Evolutionary conservation across 2,797 vertebrate genomes (phyloP), one percentile per base, ranked within the genome.

Genomic region (Somateria mollissima): DNA sequence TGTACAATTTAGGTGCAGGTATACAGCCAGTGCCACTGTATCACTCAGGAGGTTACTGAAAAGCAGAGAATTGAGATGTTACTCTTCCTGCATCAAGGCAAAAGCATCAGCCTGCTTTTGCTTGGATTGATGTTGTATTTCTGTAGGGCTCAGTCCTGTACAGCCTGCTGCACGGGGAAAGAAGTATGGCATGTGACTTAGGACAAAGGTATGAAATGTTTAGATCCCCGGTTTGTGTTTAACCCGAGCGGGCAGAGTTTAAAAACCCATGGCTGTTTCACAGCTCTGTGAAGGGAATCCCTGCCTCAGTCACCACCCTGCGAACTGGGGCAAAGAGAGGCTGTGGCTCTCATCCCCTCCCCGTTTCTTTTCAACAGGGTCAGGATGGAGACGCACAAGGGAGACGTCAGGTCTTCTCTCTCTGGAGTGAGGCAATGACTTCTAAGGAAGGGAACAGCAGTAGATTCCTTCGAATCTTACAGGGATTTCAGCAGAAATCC

Each of bases 341-440:
- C 13, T 2, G 45, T 0, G 3, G 34, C 11, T 90, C 28, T 36
- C 1, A 0, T 56, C 24, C 15, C 6, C 6, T 87, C 22, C 39
- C 7, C 2, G 21, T 36, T 86, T 76, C 14, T 83, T 32, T 72
- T 65, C 37, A n/a, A 30, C 27, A 18, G 30, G 10, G 21, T 39
- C 27, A 60, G 27, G 64, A 28, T 39, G 32, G 37, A 74, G 7
- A n/a, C 13, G 10, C 58, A 34, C 13, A 61, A 65, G 20, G 15
- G 32, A 74, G 17, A 80, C 43, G 9, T 2, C 11, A 0, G 2
- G 28, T 49, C 16, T 76, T 70, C 19, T 36, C 12, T 36, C 51
- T 58, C 56, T 0, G 0, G 75, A 47, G 17, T 5, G 6, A 79
- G 78, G n/a, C 70, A 72, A 43, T 20, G 49, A 8, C 20, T 81